phyloP scores from a whole-genome alignment of 1,140 invertebrate species.

The Bombus superbus region DNA sequence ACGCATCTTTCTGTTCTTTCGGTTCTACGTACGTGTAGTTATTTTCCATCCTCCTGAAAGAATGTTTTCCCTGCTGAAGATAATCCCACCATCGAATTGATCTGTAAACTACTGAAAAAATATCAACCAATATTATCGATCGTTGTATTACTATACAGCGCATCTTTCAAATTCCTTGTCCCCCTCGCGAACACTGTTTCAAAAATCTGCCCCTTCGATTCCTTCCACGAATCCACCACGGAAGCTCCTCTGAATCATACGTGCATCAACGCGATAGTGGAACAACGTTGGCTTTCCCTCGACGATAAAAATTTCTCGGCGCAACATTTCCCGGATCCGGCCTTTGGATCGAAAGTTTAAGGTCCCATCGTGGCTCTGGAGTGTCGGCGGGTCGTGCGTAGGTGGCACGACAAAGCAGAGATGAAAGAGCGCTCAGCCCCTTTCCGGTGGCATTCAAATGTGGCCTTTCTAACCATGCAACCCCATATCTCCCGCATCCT shows the following conservation, averaged over 20 bases:
- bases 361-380: conserved; percentile 27
- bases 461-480: conserved; percentile 75
- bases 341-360: conserved; percentile 31
- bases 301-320: conserved; percentile 8
- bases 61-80: not conserved
- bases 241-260: not conserved
- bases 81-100: not conserved
- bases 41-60: too few species aligned
- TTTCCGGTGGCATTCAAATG: conserved; percentile 78
- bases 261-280: not conserved
- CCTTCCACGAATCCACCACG: not conserved
- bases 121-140: too few species aligned
- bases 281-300: not conserved
- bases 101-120: not conserved
- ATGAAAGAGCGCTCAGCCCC: conserved; percentile 73
- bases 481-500: conserved; percentile 75
- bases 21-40: too few species aligned
- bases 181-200: not conserved
- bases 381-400: conserved; percentile 28
- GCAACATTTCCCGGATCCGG: not conserved
- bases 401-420: conserved; percentile 66
- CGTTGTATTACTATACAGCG: too few species aligned
- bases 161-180: not conserved
- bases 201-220: not conserved
- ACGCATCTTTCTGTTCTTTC: too few species aligned